phyloP scores from a whole-genome alignment of 2,113 vertebrate genomes.

The Macaca mulatta region DNA sequence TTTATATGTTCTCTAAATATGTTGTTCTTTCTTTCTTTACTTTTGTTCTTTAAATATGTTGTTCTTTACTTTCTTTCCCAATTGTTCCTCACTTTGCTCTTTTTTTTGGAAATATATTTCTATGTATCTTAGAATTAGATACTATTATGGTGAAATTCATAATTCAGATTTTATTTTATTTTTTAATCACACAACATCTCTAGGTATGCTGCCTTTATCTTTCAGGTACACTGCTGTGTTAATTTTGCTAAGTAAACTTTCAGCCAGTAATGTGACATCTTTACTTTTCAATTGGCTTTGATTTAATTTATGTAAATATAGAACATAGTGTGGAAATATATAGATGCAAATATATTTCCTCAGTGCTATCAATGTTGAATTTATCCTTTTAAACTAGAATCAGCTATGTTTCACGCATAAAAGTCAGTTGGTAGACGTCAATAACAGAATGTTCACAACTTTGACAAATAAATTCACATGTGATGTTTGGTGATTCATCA shows the following conservation, averaged over 20 bases:
- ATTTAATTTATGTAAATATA: constrained; percentile 7
- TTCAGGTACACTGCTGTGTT: constrained; percentile 52
- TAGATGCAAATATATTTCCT: not conserved
- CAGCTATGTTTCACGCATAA: not conserved
- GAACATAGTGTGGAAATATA: not conserved
- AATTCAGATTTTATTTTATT: not conserved
- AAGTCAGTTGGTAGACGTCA: not conserved
- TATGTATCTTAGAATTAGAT: not conserved
- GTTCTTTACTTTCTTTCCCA: not conserved
- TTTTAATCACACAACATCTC: not conserved
- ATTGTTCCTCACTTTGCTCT: not conserved
- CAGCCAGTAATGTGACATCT: constrained; percentile 50
- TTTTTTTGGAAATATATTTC: not conserved
- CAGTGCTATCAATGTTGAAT: not conserved
- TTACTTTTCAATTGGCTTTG: constrained; percentile 76
- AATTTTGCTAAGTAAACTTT: constrained; percentile 75
- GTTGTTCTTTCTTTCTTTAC: too few relatives aligned
- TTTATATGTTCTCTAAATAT: too few relatives aligned
- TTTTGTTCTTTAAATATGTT: too few relatives aligned
- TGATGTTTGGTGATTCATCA: not conserved
- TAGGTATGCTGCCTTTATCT: constrained; percentile 19
- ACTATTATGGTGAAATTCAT: not conserved
- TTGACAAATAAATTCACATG: not conserved
- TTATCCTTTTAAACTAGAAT: not conserved
- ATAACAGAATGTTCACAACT: not conserved